Conservation (phyloP, 2,888 invertebrate species). For the Spodoptera exigua region DNA sequence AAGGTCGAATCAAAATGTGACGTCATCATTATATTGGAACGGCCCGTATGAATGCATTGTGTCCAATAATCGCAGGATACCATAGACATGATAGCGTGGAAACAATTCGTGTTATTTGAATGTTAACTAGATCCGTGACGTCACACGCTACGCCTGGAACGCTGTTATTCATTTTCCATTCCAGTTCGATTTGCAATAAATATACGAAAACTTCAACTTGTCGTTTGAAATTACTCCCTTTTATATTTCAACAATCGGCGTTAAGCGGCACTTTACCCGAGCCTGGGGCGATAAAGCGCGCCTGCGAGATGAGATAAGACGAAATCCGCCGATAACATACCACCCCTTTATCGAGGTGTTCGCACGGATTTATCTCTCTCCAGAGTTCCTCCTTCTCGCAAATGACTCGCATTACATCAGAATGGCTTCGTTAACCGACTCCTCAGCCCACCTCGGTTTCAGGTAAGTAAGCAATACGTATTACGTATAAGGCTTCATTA, state of each 20-base stretch:
- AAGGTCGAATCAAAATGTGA: slow-evolving; percentile 10
- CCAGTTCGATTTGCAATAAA: slow-evolving; percentile 45
- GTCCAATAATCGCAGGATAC: slow-evolving; percentile 13
- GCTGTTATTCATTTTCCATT: slow-evolving; percentile 35
- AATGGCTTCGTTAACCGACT: slow-evolving; percentile 67
- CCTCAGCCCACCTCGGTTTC: slow-evolving; percentile 17
- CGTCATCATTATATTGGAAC: slow-evolving; percentile 46
- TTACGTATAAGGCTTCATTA: slow-evolving; percentile 8
- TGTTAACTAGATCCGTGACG: slow-evolving; percentile 14
- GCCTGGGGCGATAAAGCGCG: slow-evolving; percentile 33
- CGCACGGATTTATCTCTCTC: slow-evolving; percentile 59
- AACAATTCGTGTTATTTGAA: too few relatives aligned
- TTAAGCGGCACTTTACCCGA: slow-evolving; percentile 29
- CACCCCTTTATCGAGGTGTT: slow-evolving; percentile 55
- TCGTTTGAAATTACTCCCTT: slow-evolving; percentile 47
- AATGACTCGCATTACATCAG: slow-evolving; percentile 69
- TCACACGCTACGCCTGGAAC: slow-evolving; percentile 4
- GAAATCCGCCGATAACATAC: slow-evolving; percentile 49
- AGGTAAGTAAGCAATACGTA: slow-evolving; percentile 14
- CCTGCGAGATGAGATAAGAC: slow-evolving; percentile 54
- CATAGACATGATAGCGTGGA: too few relatives aligned
- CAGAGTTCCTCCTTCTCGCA: slow-evolving; percentile 58
- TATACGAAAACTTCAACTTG: slow-evolving; percentile 37
- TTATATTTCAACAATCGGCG: slow-evolving; percentile 49
- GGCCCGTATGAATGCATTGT: slow-evolving; percentile 26